Base-by-base conservation (phyloP, 2,888 invertebrate species). In the Xestia c-nigrum region DNA sequence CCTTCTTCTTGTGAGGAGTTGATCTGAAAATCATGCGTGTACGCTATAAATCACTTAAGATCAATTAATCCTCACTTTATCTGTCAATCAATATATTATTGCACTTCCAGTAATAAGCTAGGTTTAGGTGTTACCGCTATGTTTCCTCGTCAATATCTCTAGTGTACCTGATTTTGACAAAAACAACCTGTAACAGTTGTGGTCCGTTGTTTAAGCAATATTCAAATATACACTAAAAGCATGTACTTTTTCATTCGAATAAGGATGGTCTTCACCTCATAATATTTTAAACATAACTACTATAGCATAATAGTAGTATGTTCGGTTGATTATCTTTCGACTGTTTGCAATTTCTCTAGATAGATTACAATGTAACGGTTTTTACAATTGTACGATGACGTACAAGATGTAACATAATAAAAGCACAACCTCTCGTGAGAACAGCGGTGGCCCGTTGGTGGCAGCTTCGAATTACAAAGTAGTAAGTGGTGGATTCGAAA, bases 41-140 rank as follows among this genome's bases (percentile, higher is more conserved):
- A n/a, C 55, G 52, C 55, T 65, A 47, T 84, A 74, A 80, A 50
- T 64, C 71, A 74, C 67, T 84, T 74, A 79, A 71, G 67, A 68
- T 55, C 66, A 81, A 80, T 84, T 68, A 47, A 84, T 59, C 12
- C 63, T 43, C 43, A 47, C 46, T 43, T 70, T 43, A 69, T 75
- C 52, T 76, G 14, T 19, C 40, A 55, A 66, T 63, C 43, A 64
- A 74, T 59, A 57, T 43, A 14, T 55, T n/a, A 24, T 50, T 63
- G 73, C 70, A 68, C 40, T 72, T 71, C 50, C 31, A 74, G 71
- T 75, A 71, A 76, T 7, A 61, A 65, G 67, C 43, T 40, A 2
- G 31, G 68, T 71, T 72, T 52, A 61, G 31, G 50, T 66, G 57
- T 67, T 63, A 76, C 84, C 61, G 47, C 21, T 43, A 57, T 21